Evolutionary conservation across 1,140 invertebrate species (phyloP), one percentile per base, ranked within the genome.

Genomic region (Meloidogyne chitwoodi): DNA sequence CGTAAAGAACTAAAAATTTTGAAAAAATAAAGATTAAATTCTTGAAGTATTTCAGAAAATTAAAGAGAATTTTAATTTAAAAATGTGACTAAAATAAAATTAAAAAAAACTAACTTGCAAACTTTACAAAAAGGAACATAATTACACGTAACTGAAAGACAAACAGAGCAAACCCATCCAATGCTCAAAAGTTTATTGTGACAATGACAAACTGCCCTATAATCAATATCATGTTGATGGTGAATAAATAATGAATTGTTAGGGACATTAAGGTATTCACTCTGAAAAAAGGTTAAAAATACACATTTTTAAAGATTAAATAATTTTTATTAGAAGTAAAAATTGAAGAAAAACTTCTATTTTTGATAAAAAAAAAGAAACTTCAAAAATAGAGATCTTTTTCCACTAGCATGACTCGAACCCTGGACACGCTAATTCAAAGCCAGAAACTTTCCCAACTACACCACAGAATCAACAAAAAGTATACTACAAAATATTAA

Each of bases 101-200:
- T 71, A 10, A 64, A 66, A 48, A 77, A 77, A 83, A 91, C 93
- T 93, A 90, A 95, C 93, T 96, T 93, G 87, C 95, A 98, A 61
- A 94, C 97, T 44, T 94, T 95, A 88, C 95, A 98, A 79, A 98
- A 96, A 2, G 95, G 94, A 88, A 93, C 95, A 87, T 95, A 96
- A 88, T 94, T 93, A 89, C 96, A 99, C 88, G 96, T 97, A 83
- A 99, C 94, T 93, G 90, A 84, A 91, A 99, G 90, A 89, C 96
- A 99, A 75, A 98, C 93, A 5, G 96, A 98, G 67, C 78, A 79
- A 14, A 83, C 77, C 79, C 80, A 80, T 8, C 79, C 79, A 22
- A 80, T 78, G 27, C 38, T 66, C 4, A 80, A 31, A 24, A 82
- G 48, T 68, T 82, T 34, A 64, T 78, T 69, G 61, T 80, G 79